Evolutionary conservation across 1,140 invertebrate species (phyloP).

Genomic region (Papilio machaon): DNA sequence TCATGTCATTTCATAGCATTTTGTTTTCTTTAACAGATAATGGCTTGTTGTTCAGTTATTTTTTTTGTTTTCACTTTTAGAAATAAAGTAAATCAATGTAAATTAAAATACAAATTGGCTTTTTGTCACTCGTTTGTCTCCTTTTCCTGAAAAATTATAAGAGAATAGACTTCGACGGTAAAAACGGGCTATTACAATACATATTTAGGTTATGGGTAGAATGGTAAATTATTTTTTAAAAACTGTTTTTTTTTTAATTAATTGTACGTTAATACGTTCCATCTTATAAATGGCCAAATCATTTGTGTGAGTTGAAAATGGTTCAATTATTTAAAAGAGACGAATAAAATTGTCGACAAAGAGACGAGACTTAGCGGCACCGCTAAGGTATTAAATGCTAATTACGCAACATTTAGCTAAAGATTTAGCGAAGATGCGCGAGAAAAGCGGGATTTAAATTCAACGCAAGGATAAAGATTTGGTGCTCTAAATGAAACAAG

Average conservation of each 20-base stretch:
- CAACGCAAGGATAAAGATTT: slow-evolving; percentile 8
- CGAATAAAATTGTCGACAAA: slow-evolving; percentile 15
- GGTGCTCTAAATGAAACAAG: neutral
- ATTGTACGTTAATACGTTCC: neutral
- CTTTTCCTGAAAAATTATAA: no score
- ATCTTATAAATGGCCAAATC: neutral
- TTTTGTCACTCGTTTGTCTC: no score
- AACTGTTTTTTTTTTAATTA: neutral
- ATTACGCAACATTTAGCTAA: slow-evolving; percentile 14
- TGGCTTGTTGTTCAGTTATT: slow-evolving; percentile 7
- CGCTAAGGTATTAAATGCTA: slow-evolving; percentile 17
- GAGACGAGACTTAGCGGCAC: slow-evolving; percentile 17
- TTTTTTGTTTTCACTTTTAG: neutral
- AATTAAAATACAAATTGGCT: no score
- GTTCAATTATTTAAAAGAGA: slow-evolving; percentile 7
- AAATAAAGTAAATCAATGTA: no score
- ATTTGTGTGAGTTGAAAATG: neutral
- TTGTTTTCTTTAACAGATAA: slow-evolving; percentile 1
- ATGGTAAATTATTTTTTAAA: no score
- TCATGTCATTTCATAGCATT: slow-evolving; percentile 6
- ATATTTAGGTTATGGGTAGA: no score
- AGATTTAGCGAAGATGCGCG: slow-evolving; percentile 12
- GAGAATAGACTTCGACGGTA: no score
- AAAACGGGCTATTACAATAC: no score
- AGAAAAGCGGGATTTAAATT: slow-evolving; percentile 19